Percentiles rank a stretch among this genome's conserved stretches.
Evolutionary conservation across 2,888 invertebrate genomes (phyloP).

Genomic region (Ernsta delagoae): DNA sequence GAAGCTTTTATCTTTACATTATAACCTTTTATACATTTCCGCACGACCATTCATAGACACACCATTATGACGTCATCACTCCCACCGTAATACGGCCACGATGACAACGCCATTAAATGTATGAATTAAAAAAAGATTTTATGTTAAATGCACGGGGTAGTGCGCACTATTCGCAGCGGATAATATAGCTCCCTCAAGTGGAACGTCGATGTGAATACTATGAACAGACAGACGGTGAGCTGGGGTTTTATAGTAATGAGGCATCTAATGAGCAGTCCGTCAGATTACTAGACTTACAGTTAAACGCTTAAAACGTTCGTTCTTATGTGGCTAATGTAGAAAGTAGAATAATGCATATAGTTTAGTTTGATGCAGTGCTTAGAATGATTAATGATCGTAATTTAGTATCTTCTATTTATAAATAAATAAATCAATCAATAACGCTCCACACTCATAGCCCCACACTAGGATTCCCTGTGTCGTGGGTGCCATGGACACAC

Average conservation of each 20-base stretch:
- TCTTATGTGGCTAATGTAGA: no score
- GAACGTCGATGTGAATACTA: constrained; percentile 4
- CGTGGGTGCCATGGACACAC: no score
- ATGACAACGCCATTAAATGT: constrained; percentile 23
- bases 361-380: no score
- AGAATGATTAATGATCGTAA: no score
- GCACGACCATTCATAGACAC: neutral
- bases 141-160: constrained; percentile 57
- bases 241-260: constrained; percentile 27
- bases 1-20: neutral
- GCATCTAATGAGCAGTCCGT: neutral
- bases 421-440: no score
- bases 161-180: constrained; percentile 42
- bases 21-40: no score
- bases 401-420: no score
- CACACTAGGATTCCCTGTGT: no score
- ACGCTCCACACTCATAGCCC: no score
- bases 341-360: no score
- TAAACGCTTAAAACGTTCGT: no score
- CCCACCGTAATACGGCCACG: constrained; percentile 25
- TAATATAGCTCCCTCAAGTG: constrained; percentile 35
- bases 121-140: constrained; percentile 48
- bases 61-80: constrained; percentile 3
- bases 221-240: constrained; percentile 12
- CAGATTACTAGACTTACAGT: neutral